Base-by-base conservation (phyloP, 2,888 invertebrate species). In the Epirrita christyi region DNA sequence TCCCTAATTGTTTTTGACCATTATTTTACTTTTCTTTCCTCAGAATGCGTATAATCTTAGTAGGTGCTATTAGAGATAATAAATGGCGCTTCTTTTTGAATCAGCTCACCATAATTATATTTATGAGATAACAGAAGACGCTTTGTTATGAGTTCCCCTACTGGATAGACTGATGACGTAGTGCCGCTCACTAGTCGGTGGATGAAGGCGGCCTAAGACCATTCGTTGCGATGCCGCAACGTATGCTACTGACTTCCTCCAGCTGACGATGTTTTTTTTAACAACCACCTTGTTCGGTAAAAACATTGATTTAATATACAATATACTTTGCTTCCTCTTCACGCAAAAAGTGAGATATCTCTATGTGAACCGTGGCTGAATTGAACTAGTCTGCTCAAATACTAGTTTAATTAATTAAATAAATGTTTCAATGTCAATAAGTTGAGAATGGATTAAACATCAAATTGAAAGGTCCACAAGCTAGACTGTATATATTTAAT, bases 391-490 rank as follows among this genome's bases (percentile, higher is more conserved):
- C 65, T 64, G 63, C 66, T 73, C 77, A 68, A 55, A 61, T 61
- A n/a, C n/a, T n/a, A 59, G 66, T 64, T 59, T 72, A 70, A 66
- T 68, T 61, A 67, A 68, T 73, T 75, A 78, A 82, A 81, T 83
- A 83, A 83, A 83, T 83, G 80, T 80, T 82, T 78, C 76, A 83
- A 73, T 73, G 73, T 76, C 75, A 76, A 21, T 68, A 72, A 75
- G 66, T 72, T 71, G 73, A 68, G 73, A 70, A 72, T 70, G 70
- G 77, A 83, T 86, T 85, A 82, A 80, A 85, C 84, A 85, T 78
- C 76, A 84, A 85, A 84, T 84, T 80, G 68, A 71, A 71, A 76
- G 82, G 78, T 76, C 78, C 60, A 63, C 34, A 71, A 72, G 74
- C 73, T 81, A 83, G 80, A 76, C 77, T 73, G 6, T 75, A 75